Conservation (phyloP, 2,888 invertebrate species). For the Tricholauxania praeusta region DNA sequence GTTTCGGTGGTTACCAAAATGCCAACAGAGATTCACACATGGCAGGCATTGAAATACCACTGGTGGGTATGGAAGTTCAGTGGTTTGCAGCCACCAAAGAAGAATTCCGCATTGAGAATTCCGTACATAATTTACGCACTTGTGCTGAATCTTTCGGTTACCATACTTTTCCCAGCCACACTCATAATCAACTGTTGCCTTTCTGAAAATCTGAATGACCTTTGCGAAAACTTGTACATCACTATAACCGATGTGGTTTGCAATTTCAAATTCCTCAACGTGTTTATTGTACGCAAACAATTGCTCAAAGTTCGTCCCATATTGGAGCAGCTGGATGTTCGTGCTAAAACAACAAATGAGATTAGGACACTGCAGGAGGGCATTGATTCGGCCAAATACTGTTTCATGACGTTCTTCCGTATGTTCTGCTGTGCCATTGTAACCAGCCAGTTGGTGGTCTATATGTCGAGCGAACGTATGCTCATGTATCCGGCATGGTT, state of each 20-base stretch:
- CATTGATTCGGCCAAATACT: conserved; percentile 40
- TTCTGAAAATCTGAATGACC: conserved; percentile 49
- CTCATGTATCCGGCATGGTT: conserved; percentile 57
- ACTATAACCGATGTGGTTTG: conserved; percentile 47
- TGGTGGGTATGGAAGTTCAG: conserved; percentile 58
- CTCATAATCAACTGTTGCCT: conserved; percentile 48
- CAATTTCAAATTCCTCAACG: conserved; percentile 54
- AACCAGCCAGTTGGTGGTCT: conserved; percentile 45
- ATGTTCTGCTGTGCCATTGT: conserved; percentile 38
- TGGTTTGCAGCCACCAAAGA: conserved; percentile 53
- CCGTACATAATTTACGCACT: conserved; percentile 52
- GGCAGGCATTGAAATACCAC: conserved; percentile 53
- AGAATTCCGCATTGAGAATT: conserved; percentile 42
- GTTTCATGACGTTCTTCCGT: conserved; percentile 42
- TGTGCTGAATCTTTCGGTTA: conserved; percentile 45
- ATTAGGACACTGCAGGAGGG: conserved; percentile 42
- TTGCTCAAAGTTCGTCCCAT: conserved; percentile 48
- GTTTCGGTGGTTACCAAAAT: neutral
- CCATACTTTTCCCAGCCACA: conserved; percentile 46
- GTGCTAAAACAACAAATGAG: conserved; percentile 49
- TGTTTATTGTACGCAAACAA: conserved; percentile 45
- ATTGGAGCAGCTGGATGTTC: conserved; percentile 53
- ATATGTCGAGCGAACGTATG: conserved; percentile 43
- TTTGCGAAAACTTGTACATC: conserved; percentile 55
- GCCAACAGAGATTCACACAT: conserved; percentile 43